Percentiles rank a stretch among this genome's conserved stretches.
Conservation (phyloP, 1,140 invertebrate species). For the Rhyacophila brunnea region DNA sequence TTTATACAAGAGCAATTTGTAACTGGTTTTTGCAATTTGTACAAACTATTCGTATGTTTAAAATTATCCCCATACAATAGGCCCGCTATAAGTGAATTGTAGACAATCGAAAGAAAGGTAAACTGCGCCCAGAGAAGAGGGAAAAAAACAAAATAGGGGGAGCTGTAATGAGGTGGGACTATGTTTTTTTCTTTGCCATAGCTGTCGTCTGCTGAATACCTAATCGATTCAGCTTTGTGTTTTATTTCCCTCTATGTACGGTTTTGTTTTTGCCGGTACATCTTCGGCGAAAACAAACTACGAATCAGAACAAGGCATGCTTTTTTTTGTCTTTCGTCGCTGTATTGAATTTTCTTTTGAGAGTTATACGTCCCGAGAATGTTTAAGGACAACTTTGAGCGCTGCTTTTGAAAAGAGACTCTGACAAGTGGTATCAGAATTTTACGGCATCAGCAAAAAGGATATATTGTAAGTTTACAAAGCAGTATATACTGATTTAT, state of each 20-base stretch:
- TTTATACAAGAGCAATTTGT: not conserved
- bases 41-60: conserved; percentile 2
- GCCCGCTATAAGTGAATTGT: conserved; percentile 12
- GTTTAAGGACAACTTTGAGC: conserved; percentile 30
- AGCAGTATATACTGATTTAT: too few species aligned
- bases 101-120: conserved; percentile 2
- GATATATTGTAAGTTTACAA: too few species aligned
- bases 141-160: conserved; percentile 21
- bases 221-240: conserved; percentile 25
- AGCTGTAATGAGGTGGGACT: conserved; percentile 31
- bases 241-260: conserved; percentile 27
- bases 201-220: conserved; percentile 29
- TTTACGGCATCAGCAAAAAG: too few species aligned
- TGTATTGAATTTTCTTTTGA: conserved; percentile 37
- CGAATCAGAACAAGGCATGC: conserved; percentile 22
- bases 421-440: too few species aligned
- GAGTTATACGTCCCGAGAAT: conserved; percentile 36
- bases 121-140: not conserved
- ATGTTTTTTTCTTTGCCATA: conserved; percentile 24
- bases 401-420: conserved; percentile 8
- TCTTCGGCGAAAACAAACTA: conserved; percentile 26
- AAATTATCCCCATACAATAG: too few species aligned
- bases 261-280: conserved; percentile 27
- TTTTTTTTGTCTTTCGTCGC: conserved; percentile 15
- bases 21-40: not conserved